Conservation (phyloP, 2,113 vertebrate genomes). For the rat (Rattus norvegicus) region DNA sequence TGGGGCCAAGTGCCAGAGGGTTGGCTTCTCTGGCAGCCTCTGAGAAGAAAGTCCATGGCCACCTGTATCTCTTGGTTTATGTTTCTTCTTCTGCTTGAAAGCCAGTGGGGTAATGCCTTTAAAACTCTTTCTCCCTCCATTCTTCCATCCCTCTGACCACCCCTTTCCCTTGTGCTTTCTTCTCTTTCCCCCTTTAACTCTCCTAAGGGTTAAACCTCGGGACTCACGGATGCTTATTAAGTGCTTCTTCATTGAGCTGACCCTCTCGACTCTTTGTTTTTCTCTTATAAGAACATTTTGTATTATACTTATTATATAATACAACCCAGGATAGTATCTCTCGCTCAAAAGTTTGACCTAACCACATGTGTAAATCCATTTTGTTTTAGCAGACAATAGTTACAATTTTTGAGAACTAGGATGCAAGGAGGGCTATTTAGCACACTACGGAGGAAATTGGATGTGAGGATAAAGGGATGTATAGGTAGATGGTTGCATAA, state of each 20-base stretch:
- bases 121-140: background rate
- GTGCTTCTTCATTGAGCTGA: background rate
- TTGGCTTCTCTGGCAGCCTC: background rate
- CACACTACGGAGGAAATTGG: background rate
- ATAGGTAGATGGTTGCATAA: background rate
- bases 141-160: background rate
- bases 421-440: background rate
- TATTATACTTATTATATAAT: background rate
- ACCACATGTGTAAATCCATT: background rate
- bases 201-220: background rate
- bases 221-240: background rate
- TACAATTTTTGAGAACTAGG: background rate
- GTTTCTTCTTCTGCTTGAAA: background rate
- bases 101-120: background rate
- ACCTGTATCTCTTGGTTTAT: background rate
- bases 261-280: background rate
- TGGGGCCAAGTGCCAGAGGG: background rate
- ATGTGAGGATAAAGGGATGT: background rate
- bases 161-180: background rate
- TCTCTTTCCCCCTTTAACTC: background rate
- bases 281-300: background rate
- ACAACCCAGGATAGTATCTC: background rate
- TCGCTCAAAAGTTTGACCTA: background rate
- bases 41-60: background rate
- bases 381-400: background rate